Base-by-base conservation (phyloP, 2,888 invertebrate species). In the Eristalis tenax region DNA sequence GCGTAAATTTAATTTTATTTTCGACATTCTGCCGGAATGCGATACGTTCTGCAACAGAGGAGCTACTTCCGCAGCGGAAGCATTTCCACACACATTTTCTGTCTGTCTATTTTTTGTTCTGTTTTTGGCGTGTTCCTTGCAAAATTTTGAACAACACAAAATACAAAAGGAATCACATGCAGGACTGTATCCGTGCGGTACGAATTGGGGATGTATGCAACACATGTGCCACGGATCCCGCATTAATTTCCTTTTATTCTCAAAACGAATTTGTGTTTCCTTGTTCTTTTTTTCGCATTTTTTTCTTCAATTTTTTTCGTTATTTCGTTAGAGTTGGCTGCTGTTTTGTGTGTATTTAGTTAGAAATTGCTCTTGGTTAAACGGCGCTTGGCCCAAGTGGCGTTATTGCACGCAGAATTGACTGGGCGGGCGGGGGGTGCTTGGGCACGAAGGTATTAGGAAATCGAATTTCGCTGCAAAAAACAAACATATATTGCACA, bases 1-100 rank as follows among this genome's bases (percentile, higher is more conserved):
- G 82, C 83, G 78, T 78, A 83, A 74, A 78, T 86, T 78, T 82
- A 74, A 86, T 86, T 86, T 78, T 78, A 79, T 83, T 82, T 86
- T 68, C 83, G 35, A 82, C 77, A 35, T 83, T 83, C 40, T 74
- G 43, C 74, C 86, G 83, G 75, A 86, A 86, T 83, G 86, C 74
- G 78, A 82, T 78, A 75, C 23, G 74, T 64, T 86, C 83, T 63
- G 78, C 75, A 68, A 75, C 75, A 86, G 78, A 78, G 74, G 75
- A 78, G 78, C 66, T 83, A 83, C 74, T 83, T 86, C 86, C 78
- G 82, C 70, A 56, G 59, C 26, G 69, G 64, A 63, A 65, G 50
- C 69, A 56, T 13, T 23, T 50, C 50, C 18, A 35, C 59, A 59
- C 13, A 23, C 35, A 22, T 6, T n/a, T n/a, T 57, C 2, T 15